These are phyloP conservation scores for Panthera uncia DNA, from an alignment of 2,113 vertebrate genomes.

Conservation along the genomic window DNA sequence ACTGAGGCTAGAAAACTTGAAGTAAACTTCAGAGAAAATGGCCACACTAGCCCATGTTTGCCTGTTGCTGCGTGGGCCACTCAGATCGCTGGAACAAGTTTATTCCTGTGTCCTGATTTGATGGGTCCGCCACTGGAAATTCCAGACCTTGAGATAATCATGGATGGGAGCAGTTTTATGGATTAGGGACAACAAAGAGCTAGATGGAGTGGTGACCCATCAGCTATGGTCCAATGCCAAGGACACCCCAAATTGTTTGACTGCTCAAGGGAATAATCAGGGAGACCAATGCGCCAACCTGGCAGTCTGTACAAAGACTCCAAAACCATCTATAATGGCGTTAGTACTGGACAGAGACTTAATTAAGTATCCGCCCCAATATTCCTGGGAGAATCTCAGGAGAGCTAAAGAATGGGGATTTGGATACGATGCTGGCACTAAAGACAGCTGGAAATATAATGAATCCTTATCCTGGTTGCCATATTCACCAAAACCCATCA, in stretches of 20 bases:
- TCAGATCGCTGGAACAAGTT: not conserved
- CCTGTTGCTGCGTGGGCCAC: not conserved
- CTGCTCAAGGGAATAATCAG: not conserved
- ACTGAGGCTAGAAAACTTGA: not conserved
- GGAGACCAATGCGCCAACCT: not conserved
- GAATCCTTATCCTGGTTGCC: not conserved
- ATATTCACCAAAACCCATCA: not conserved
- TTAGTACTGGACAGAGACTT: not conserved
- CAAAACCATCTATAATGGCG: not conserved
- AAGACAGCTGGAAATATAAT: not conserved
- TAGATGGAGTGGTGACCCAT: not conserved
- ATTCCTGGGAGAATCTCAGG: not conserved
- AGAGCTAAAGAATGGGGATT: not conserved
- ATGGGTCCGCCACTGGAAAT: not conserved
- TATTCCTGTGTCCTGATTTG: not conserved
- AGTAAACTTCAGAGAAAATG: not conserved
- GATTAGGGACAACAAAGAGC: not conserved
- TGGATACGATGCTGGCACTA: not conserved
- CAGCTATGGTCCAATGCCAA: not conserved
- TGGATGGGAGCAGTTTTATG: not conserved
- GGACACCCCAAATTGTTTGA: not conserved
- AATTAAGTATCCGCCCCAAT: not conserved
- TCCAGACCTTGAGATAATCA: not conserved
- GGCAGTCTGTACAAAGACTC: not conserved
- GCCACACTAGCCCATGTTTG: not conserved